These are phyloP conservation scores for Aphidius ervi DNA, from an alignment of 1,140 invertebrate genomes.

Conservation along the genomic window DNA sequence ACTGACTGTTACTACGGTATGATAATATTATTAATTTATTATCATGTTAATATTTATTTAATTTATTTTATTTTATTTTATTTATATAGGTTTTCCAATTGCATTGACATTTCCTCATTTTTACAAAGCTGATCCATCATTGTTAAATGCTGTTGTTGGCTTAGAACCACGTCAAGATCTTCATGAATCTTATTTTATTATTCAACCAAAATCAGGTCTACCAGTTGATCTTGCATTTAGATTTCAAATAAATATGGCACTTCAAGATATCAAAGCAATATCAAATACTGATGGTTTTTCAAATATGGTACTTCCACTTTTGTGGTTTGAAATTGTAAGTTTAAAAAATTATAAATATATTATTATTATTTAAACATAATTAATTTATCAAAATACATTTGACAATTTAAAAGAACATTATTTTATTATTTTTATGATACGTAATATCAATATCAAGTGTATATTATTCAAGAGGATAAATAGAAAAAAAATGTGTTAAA, in stretches of 20 bases:
- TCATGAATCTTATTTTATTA: conserved; percentile 68
- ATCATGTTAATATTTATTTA: not conserved
- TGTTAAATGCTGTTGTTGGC: conserved; percentile 67
- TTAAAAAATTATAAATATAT: conserved; percentile 2
- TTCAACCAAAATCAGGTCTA: conserved; percentile 73
- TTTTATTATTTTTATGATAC: too few relatives aligned
- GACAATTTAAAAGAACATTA: too few relatives aligned
- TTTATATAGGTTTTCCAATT: conserved; percentile 67
- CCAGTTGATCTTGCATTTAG: conserved; percentile 69
- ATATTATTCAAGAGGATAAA: too few relatives aligned
- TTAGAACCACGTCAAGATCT: conserved; percentile 61
- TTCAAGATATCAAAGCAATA: conserved; percentile 63
- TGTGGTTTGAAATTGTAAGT: conserved; percentile 85
- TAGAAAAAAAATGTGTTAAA: too few relatives aligned
- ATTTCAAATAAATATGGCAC: conserved; percentile 80
- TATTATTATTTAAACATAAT: too few relatives aligned
- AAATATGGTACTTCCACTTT: conserved; percentile 66
- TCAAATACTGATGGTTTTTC: conserved; percentile 60
- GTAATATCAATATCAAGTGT: too few relatives aligned
- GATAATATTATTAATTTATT: conserved; percentile 23
- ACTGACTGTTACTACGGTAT: conserved; percentile 76
- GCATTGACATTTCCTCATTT: conserved; percentile 88
- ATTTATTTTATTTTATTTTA: conserved; percentile 1
- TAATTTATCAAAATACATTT: too few relatives aligned
- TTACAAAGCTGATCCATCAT: conserved; percentile 64